Base-by-base conservation (phyloP, 2,888 invertebrate genomes). In the Anoncus sp. region DNA sequence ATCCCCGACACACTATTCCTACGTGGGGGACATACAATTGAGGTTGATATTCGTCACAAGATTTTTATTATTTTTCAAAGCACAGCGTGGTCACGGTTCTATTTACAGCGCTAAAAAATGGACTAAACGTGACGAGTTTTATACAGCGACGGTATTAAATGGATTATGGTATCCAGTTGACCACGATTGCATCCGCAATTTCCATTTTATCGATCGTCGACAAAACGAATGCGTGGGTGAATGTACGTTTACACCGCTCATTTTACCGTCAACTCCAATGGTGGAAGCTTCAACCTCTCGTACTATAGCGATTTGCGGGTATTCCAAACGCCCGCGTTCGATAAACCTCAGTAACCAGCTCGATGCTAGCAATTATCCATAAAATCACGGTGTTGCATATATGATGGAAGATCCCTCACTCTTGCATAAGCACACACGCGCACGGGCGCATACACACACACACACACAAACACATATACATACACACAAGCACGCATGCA, bases 271-370 rank as follows among this genome's bases (percentile, higher is more conserved):
- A 24, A 24, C 51, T 24, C 16, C 9, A 16, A 20, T 9, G 18
- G 3, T 22, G n/a, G 22, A 63, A 35, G 12, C 35, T 20, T 35
- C n/a, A 14, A 35, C 35, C 20, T 35, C 20, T 4, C 10, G 49
- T n/a, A 20, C 18, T 47, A 22, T 24, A 31, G 10, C 16, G 27
- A 6, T 24, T 14, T 38, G 14, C 9, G 60, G 12, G 27, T 55
- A 27, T 27, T n/a, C 35, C 38, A 35, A 45, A 22, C n/a, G 60
- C 24, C 16, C 9, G 22, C 45, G 40, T 31, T 74, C 47, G 40
- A 75, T 69, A 75, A 75, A 63, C 69, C 69, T 55, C 62, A 47
- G 49, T 63, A 55, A 27, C 47, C 27, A 62, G 38, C 55, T 62
- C 43, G 18, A 63, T 35, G 20, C 40, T 27, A 35, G 31, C 38